A percentile compares a stretch with the other conserved stretches of the same genome.
These are phyloP conservation scores for Neuroterus valhalla DNA, from an alignment of 1,140 invertebrate genomes.

Conservation along the genomic window DNA sequence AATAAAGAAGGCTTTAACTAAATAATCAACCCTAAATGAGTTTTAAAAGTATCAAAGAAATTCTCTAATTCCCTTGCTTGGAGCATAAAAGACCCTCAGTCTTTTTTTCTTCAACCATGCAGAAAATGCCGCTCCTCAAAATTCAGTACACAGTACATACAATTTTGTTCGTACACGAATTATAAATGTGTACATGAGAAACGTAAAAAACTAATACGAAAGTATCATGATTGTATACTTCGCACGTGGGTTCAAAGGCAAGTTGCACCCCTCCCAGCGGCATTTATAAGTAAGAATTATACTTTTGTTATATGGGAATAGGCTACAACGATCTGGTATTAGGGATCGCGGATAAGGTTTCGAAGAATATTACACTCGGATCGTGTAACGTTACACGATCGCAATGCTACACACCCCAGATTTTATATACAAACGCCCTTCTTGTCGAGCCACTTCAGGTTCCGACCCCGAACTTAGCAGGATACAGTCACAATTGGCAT, in stretches of 20 bases:
- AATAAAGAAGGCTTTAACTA: too few species aligned
- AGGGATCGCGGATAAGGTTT: conserved; percentile 50
- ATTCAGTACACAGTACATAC: background rate
- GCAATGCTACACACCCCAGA: conserved; percentile 51
- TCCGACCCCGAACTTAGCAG: conserved; percentile 18
- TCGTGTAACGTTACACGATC: conserved; percentile 57
- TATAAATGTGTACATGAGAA: background rate
- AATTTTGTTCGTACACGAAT: background rate
- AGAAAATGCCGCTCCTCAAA: conserved; percentile 11
- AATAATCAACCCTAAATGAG: background rate
- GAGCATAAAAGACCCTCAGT: background rate
- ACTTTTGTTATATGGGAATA: conserved; percentile 50
- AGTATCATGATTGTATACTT: conserved; percentile 7
- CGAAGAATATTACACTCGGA: conserved; percentile 55
- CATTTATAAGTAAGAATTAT: conserved; percentile 52
- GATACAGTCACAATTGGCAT: conserved; percentile 28
- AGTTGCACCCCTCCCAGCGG: conserved; percentile 37
- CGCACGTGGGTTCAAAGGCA: conserved; percentile 37
- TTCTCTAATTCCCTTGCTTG: background rate
- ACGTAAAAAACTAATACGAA: background rate
- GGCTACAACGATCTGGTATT: background rate
- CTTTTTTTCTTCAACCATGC: conserved; percentile 7
- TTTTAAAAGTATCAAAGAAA: background rate
- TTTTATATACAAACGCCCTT: conserved; percentile 36
- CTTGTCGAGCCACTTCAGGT: conserved; percentile 16